phyloP scores from a whole-genome alignment of 2,797 vertebrate species.

The Telmatherina bonti region DNA sequence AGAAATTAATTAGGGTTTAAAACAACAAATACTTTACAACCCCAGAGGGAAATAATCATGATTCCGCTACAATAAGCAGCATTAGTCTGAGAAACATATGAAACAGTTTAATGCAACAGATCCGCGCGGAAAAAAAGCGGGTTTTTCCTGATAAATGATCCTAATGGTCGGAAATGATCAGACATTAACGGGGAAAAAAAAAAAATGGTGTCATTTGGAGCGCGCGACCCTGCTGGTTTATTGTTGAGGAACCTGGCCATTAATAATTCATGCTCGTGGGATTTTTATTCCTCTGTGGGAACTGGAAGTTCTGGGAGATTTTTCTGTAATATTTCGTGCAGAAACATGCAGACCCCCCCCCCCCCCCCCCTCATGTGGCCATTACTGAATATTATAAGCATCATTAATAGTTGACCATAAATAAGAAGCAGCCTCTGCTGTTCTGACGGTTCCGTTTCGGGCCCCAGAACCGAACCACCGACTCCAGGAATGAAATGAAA shows the following conservation, averaged over 20 bases:
- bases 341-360: too few relatives aligned
- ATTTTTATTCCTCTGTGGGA: not conserved
- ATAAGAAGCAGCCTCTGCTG: conserved; percentile 38
- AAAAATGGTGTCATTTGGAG: conserved; percentile 27
- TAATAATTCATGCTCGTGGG: conserved; percentile 60
- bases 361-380: too few relatives aligned
- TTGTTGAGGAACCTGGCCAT: conserved; percentile 35
- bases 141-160: conserved; percentile 9
- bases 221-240: conserved; percentile 15
- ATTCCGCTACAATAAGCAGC: too few relatives aligned
- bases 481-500: conserved; percentile 53
- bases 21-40: too few relatives aligned
- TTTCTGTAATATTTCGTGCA: too few relatives aligned
- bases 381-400: too few relatives aligned
- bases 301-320: too few relatives aligned
- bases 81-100: too few relatives aligned
- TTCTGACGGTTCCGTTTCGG: not conserved
- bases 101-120: too few relatives aligned
- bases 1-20: too few relatives aligned
- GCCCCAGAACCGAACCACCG: conserved; percentile 11
- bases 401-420: conserved; percentile 42
- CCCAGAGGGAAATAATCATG: too few relatives aligned
- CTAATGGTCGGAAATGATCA: conserved; percentile 1
- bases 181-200: not conserved
- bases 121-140: too few relatives aligned